A percentile compares a stretch with the other conserved stretches of the same genome.
phyloP scores from a whole-genome alignment of 1,140 invertebrate species.

The Palaemon carinicauda region DNA sequence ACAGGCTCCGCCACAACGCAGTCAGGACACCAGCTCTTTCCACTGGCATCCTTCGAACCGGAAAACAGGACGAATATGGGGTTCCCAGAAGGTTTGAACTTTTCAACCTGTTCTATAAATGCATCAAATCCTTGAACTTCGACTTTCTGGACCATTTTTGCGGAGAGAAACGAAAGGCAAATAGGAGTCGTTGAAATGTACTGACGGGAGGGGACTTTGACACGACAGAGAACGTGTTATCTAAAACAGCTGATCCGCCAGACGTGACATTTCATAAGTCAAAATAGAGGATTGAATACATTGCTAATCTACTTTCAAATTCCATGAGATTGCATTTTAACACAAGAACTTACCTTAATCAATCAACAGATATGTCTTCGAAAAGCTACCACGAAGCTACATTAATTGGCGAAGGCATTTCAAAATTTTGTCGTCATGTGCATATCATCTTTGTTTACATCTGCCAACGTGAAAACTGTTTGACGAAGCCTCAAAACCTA shows the following conservation, averaged over 20 bases:
- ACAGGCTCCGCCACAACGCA: slow-evolving; percentile 67
- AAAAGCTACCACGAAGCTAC: no score
- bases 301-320: no score
- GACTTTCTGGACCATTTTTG: slow-evolving; percentile 60
- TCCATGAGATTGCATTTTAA: no score
- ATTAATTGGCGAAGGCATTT: not conserved
- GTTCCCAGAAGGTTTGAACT: slow-evolving; percentile 56
- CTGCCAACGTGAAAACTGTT: not conserved
- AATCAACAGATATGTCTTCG: no score
- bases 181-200: no score
- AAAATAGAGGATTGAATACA: no score
- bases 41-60: slow-evolving; percentile 63
- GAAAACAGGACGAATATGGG: slow-evolving; percentile 64
- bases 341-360: no score
- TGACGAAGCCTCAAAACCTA: not conserved
- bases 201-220: no score
- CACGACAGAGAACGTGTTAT: not conserved
- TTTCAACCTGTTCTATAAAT: slow-evolving; percentile 54
- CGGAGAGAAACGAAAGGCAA: no score
- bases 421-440: not conserved
- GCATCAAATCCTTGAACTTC: slow-evolving; percentile 60
- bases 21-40: slow-evolving; percentile 67
- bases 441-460: not conserved
- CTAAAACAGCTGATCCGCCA: not conserved
- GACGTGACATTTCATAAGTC: no score